These are phyloP conservation scores for Balanococcus diminutus DNA, from an alignment of 2,888 invertebrate species.

Conservation along the genomic window DNA sequence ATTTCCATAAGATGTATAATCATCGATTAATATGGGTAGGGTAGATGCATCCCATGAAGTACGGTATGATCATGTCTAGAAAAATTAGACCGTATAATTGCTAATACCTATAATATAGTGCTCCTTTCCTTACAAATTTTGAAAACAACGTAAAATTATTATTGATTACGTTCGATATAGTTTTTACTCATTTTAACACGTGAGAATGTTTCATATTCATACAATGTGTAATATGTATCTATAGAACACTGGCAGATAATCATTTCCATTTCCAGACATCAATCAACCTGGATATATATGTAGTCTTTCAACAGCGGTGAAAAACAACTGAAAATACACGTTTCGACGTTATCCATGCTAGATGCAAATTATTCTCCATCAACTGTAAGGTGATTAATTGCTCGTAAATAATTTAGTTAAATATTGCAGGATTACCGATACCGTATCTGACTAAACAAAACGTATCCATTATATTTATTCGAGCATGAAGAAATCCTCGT, in stretches of 20 bases:
- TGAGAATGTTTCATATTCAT: neutral
- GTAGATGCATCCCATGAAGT: neutral
- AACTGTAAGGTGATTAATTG: neutral
- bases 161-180: neutral
- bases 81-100: slow-evolving; percentile 32
- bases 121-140: neutral
- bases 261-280: neutral
- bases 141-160: neutral
- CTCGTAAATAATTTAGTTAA: neutral
- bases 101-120: neutral
- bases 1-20: neutral
- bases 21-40: neutral
- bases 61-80: neutral
- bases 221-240: too few relatives aligned
- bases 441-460: neutral
- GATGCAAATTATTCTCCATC: neutral
- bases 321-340: neutral
- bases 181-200: neutral
- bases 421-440: neutral
- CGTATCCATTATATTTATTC: neutral
- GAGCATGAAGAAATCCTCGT: neutral
- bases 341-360: neutral
- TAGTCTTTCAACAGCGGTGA: neutral
- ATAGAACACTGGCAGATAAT: neutral
- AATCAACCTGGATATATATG: neutral